Percentiles rank a stretch among this genome's conserved stretches.
phyloP scores from a whole-genome alignment of 2,797 vertebrate genomes.

The Anomalospiza imberbis region DNA sequence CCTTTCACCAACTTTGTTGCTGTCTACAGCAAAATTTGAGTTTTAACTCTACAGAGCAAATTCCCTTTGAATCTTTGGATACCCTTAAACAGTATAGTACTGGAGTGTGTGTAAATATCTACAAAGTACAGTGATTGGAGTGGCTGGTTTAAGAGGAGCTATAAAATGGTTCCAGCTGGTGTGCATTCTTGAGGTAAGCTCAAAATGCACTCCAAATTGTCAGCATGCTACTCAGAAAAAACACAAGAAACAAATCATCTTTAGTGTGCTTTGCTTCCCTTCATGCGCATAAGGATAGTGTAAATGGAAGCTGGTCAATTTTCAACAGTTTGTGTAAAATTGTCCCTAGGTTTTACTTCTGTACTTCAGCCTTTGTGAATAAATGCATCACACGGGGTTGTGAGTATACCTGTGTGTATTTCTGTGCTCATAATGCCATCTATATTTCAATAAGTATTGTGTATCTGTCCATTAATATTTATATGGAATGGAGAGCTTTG shows the following conservation, averaged over 20 bases:
- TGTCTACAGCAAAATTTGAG: conserved; percentile 70
- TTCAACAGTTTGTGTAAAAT: conserved; percentile 52
- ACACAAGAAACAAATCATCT: conserved; percentile 36
- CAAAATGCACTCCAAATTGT: conserved; percentile 58
- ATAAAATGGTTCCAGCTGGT: conserved; percentile 64
- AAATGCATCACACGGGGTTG: not conserved
- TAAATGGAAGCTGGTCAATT: conserved; percentile 42
- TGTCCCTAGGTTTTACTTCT: conserved; percentile 25
- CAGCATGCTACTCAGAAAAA: conserved; percentile 48
- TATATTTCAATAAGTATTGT: conserved; percentile 71
- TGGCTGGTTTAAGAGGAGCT: conserved; percentile 65
- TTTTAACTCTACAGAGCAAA: conserved; percentile 66
- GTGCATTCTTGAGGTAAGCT: conserved; percentile 63
- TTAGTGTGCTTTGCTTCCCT: conserved; percentile 29
- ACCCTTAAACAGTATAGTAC: conserved; percentile 45
- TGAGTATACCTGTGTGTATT: conserved; percentile 34
- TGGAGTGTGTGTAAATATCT: conserved; percentile 53
- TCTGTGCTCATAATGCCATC: conserved; percentile 44
- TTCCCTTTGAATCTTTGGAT: conserved; percentile 64
- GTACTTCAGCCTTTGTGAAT: conserved; percentile 2
- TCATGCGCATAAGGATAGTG: conserved; percentile 24
- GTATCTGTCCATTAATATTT: conserved; percentile 74
- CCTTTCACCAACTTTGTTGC: conserved; percentile 50
- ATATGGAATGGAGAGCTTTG: conserved; percentile 74
- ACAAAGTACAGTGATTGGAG: conserved; percentile 51